These are phyloP conservation scores for Agrilus cyanescens DNA, from an alignment of 2,888 invertebrate species.

Conservation along the genomic window DNA sequence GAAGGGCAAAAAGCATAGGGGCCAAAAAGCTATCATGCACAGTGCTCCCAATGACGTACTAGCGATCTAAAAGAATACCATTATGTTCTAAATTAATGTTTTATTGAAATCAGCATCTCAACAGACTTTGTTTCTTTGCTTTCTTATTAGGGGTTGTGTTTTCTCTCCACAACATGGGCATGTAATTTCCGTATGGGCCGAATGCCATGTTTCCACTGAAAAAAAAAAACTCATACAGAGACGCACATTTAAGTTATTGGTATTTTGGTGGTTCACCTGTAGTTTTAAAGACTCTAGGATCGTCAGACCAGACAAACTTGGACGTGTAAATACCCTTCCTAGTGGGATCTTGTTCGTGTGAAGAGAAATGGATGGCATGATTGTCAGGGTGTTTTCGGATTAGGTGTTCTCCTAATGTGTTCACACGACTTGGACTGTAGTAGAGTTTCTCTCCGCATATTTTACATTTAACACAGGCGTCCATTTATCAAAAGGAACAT, in stretches of 20 bases:
- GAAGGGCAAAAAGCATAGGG: conserved; percentile 32
- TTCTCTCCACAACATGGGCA: conserved; percentile 25
- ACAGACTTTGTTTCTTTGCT: conserved; percentile 29
- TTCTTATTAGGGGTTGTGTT: conserved; percentile 27
- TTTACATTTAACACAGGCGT: conserved; percentile 22
- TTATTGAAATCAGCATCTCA: conserved; percentile 8
- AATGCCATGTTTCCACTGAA: conserved; percentile 30
- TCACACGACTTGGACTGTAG: conserved; percentile 21
- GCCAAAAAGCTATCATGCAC: conserved; percentile 32
- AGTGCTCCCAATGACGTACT: conserved; percentile 27
- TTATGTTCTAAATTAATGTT: conserved; percentile 2
- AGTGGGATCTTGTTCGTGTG: conserved; percentile 4
- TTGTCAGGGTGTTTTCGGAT: conserved; percentile 25
- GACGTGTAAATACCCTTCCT: background rate
- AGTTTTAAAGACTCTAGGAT: conserved; percentile 19
- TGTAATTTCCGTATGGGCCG: conserved; percentile 21
- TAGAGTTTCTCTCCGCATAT: conserved; percentile 25
- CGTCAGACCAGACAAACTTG: background rate
- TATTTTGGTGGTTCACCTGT: conserved; percentile 15
- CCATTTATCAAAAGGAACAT: conserved; percentile 15
- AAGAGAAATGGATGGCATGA: conserved; percentile 24
- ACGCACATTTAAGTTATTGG: background rate
- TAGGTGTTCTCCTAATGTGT: conserved; percentile 26
- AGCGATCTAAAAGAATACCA: conserved; percentile 20
- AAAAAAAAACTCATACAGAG: conserved; percentile 1